A percentile compares a stretch with the other conserved stretches of the same genome.
These are phyloP conservation scores for Rhabdomys pumilio DNA, from an alignment of 2,797 vertebrate genomes.

Conservation along the genomic window DNA sequence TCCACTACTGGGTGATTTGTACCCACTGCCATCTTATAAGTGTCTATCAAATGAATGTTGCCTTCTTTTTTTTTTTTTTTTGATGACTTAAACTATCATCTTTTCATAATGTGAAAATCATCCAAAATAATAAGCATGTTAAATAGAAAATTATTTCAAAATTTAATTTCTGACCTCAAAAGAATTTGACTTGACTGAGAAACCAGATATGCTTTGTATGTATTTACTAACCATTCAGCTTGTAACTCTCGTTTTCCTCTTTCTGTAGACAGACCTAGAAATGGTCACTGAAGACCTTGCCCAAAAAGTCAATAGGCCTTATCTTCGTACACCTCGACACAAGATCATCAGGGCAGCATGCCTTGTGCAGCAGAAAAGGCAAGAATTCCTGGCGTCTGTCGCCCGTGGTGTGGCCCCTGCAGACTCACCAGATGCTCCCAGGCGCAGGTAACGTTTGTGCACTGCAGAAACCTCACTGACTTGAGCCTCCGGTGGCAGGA, in stretches of 20 bases:
- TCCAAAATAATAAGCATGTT: slow-evolving; percentile 24
- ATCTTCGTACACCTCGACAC: slow-evolving; percentile 98
- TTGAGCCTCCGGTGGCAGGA: background rate
- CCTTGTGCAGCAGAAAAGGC: slow-evolving; percentile 98
- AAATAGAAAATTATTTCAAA: slow-evolving; percentile 61
- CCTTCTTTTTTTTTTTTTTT: slow-evolving; percentile 45
- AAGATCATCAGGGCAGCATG: slow-evolving; percentile 98
- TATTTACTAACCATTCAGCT: background rate
- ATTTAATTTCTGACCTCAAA: slow-evolving; percentile 63
- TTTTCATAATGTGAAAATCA: slow-evolving; percentile 24
- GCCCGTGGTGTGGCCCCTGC: slow-evolving; percentile 98
- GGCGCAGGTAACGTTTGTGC: slow-evolving; percentile 93
- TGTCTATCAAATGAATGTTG: background rate
- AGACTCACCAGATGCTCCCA: slow-evolving; percentile 97
- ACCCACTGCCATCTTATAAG: background rate
- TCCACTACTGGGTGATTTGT: background rate
- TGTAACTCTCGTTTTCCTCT: slow-evolving; percentile 37
- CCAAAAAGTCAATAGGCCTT: slow-evolving; percentile 99
- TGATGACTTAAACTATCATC: background rate
- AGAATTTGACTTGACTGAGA: slow-evolving; percentile 59
- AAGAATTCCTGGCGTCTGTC: slow-evolving; percentile 98
- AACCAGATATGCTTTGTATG: slow-evolving; percentile 8
- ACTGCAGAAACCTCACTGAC: background rate
- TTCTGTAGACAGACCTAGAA: slow-evolving; percentile 96
- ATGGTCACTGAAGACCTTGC: slow-evolving; percentile 99